Conservation (phyloP, 1,140 invertebrate genomes). For the Drosophila nikananu region DNA sequence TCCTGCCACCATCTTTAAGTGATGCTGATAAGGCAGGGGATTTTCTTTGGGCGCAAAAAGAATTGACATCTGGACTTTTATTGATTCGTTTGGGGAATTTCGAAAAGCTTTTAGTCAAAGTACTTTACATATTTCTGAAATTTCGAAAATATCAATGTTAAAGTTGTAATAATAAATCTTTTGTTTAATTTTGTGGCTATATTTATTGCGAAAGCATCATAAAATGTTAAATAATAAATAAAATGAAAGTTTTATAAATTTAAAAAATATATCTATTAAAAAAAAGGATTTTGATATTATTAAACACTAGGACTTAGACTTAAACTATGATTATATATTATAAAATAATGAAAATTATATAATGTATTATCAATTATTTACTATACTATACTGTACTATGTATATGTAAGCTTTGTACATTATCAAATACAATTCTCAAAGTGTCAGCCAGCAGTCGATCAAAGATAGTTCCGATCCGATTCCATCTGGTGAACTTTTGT, state of each 20-base stretch:
- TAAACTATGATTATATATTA: background rate
- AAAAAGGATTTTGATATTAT: background rate
- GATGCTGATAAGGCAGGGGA: slow-evolving; percentile 27
- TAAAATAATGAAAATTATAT: background rate
- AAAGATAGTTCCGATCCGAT: background rate
- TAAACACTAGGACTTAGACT: background rate
- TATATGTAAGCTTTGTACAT: background rate
- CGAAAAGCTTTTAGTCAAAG: too few relatives aligned
- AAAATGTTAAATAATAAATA: background rate
- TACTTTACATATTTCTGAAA: background rate
- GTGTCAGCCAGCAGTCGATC: background rate
- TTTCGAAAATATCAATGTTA: background rate
- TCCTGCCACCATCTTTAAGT: background rate
- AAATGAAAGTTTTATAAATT: background rate
- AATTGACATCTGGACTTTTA: background rate
- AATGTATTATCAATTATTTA: background rate
- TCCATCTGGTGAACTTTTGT: slow-evolving; percentile 20
- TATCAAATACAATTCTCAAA: too few relatives aligned
- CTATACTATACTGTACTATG: too few relatives aligned
- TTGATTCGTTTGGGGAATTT: background rate
- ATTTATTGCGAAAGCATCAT: background rate
- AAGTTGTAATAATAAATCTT: background rate
- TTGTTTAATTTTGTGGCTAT: too few relatives aligned
- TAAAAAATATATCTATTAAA: background rate
- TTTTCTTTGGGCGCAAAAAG: slow-evolving; percentile 15